Percentiles rank a stretch among this genome's conserved stretches.
phyloP scores from a whole-genome alignment of 2,113 vertebrate species.

The Embiotoca jacksoni region DNA sequence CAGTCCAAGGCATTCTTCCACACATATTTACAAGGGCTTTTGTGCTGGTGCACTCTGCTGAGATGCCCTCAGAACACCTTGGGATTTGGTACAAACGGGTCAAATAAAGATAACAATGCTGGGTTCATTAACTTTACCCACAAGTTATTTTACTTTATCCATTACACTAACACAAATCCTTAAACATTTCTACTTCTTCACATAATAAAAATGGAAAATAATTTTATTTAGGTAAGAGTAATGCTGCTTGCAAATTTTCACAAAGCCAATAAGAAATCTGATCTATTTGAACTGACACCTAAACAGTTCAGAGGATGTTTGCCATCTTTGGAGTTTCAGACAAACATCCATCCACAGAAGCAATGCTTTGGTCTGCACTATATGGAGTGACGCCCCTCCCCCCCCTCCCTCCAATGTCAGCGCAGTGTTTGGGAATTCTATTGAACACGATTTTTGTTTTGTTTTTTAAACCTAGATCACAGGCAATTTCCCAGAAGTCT shows the following conservation, averaged over 20 bases:
- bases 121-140: conserved; percentile 37
- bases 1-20: conserved; percentile 4
- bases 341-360: not conserved
- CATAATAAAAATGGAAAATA: not conserved
- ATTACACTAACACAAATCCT: conserved; percentile 17
- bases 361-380: conserved; percentile 5
- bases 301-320: not conserved
- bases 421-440: conserved; percentile 28
- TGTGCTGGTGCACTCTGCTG: conserved; percentile 23
- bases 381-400: not conserved
- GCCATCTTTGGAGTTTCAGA: not conserved
- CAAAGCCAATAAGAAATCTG: not conserved
- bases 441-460: conserved; percentile 20
- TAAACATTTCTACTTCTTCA: not conserved
- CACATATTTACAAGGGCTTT: conserved; percentile 41
- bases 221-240: not conserved
- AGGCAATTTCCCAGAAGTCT: conserved; percentile 75
- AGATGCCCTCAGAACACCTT: conserved; percentile 43
- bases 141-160: conserved; percentile 33
- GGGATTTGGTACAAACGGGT: conserved; percentile 26
- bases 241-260: not conserved
- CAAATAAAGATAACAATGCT: conserved; percentile 41
- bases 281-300: not conserved
- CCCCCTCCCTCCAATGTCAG: conserved; percentile 10
- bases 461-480: conserved; percentile 52